Evolutionary conservation across 2,113 vertebrate species (phyloP), one percentile per base, ranked within the genome.

Genomic region (Bos indicus): DNA sequence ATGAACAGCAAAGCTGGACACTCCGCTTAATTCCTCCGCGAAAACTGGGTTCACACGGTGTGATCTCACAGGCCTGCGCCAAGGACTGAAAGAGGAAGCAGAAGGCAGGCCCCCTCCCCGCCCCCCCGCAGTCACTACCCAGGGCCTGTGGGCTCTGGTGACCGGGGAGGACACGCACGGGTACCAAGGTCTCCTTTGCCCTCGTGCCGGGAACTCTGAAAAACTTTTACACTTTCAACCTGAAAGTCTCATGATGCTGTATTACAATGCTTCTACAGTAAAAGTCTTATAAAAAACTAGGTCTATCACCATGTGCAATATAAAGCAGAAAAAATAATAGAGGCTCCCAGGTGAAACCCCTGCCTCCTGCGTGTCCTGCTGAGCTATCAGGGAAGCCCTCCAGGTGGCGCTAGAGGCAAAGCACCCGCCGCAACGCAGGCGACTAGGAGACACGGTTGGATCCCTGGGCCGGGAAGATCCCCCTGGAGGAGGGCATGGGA

Each of bases 121-220:
- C 4, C 40, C 17, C 59, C 9, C 46, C 16, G 13, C 12, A 40
- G 12, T 1, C 30, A 25, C 13, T 4, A 13, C 56, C 78, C 71
- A n/a, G 3, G 0, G 19, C 16, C 3, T 1, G 3, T 2, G 9
- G 12, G 62, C 51, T 78, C 59, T 36, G 17, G 0, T 0, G 6
- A 3, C 0, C 2, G 19, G 21, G 5, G 2, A 62, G 82, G 51
- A 52, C 6, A 7, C 11, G 36, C 3, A 28, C 0, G 59, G 48
- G 30, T 2, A 6, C 36, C n/a, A 33, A 48, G 3, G 30, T 15
- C 0, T n/a, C 36, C 40, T 48, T 40, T 43, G 36, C 8, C 46
- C 46, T 87, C 36, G 2, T 60, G 33, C 17, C 62, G 7, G 0
- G 33, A 54, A 86, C 15, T 17, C 48, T 74, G 59, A 43, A 74